Conservation (phyloP, 2,888 invertebrate species). For the Ditula angustiorana region DNA sequence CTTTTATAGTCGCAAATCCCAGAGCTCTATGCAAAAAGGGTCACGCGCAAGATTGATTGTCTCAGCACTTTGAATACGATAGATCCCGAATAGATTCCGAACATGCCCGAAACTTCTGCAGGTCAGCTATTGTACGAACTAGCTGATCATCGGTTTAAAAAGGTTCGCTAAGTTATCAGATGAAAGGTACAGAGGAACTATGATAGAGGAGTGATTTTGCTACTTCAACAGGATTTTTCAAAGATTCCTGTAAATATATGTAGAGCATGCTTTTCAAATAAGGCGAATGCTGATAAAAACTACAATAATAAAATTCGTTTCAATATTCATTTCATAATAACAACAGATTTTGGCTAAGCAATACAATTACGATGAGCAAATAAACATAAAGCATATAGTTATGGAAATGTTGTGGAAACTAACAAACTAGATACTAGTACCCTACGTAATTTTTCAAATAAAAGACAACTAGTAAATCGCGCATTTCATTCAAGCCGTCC, state of each 20-base stretch:
- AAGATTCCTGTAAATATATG: not conserved
- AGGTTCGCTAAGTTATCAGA: conserved; percentile 34
- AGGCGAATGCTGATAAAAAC: not conserved
- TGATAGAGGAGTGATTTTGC: conserved; percentile 25
- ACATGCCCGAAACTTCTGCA: conserved; percentile 16
- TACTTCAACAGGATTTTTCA: not conserved
- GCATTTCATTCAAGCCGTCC: conserved; percentile 12
- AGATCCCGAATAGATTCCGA: conserved; percentile 34
- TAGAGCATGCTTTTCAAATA: too few species aligned
- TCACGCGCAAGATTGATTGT: conserved; percentile 41
- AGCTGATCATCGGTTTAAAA: conserved; percentile 39
- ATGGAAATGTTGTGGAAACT: not conserved
- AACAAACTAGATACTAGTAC: not conserved
- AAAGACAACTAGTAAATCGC: not conserved
- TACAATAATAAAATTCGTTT: too few species aligned
- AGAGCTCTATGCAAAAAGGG: conserved; percentile 39
- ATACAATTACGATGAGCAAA: not conserved
- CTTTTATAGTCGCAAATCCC: conserved; percentile 25
- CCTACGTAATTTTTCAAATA: not conserved
- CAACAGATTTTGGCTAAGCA: not conserved
- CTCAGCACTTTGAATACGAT: conserved; percentile 41
- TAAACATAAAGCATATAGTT: not conserved
- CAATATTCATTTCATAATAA: too few species aligned
- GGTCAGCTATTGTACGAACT: conserved; percentile 33
- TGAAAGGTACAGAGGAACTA: conserved; percentile 20